Evolutionary conservation across 2,797 vertebrate species (phyloP), one percentile per base, ranked within the genome.

Genomic region (Pithecia hirsuta): DNA sequence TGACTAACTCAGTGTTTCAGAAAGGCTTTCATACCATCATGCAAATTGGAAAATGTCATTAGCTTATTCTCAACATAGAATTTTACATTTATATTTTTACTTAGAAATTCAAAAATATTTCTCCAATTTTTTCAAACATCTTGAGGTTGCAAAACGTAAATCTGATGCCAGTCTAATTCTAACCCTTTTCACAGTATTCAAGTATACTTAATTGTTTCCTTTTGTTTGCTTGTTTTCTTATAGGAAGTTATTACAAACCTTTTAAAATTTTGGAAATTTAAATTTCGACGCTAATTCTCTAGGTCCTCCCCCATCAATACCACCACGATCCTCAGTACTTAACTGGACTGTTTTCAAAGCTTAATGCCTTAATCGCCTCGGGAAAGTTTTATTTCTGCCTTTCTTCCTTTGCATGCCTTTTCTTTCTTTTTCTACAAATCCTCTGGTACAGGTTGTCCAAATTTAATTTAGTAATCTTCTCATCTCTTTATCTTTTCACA

Each of bases 71-170:
- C 22, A 70, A 36, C n/a, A 24, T 83, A 28, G 22, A 57, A 4
- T 57, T 95, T 48, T 75, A 64, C 9, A 80, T 67, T 93, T 55
- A 55, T 3, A 85, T 30, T 89, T 92, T 95, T 36, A 36, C 57
- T 93, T 90, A 81, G 41, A 48, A 86, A 55, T 80, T 87, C 89
- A 24, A 52, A 93, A 94, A 52, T 72, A 78, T 59, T 76, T 83
- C 19, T 15, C 36, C 8, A 50, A 33, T 50, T 79, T 48, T 72
- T 8, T 2, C 11, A 59, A 88, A 88, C 7, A 83, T 72, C 28
- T 24, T 76, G n/a, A 82, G 19, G 19, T 52, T 70, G 64, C n/a
- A 75, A 70, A 83, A 52, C 4, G 52, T 33, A 44, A 88, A 78
- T 92, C 57, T 70, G 22, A 44, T 41, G 14, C 28, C 24, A 88